phyloP scores from a whole-genome alignment of 1,140 invertebrate species.

The Pseudomyrmex gracilis region DNA sequence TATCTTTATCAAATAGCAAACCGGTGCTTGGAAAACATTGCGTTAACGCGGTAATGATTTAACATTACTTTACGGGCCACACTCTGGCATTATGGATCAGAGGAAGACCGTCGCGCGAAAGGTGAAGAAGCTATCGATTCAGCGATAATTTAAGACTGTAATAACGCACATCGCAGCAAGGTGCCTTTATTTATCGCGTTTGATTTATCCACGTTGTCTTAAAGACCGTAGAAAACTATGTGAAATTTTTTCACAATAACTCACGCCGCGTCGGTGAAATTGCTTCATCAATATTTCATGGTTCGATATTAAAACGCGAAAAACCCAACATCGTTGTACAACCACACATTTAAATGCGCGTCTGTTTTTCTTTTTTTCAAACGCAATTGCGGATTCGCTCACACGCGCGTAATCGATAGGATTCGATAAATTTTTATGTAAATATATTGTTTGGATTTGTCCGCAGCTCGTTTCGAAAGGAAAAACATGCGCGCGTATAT shows the following conservation, averaged over 20 bases:
- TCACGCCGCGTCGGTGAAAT: background rate
- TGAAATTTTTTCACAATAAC: constrained; percentile 13
- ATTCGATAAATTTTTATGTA: background rate
- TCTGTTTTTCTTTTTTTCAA: background rate
- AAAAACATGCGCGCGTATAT: background rate
- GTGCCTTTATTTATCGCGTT: constrained; percentile 32
- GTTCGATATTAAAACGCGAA: constrained; percentile 27
- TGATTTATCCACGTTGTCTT: constrained; percentile 46
- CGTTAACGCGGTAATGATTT: constrained; percentile 16
- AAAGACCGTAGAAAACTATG: too few relatives aligned
- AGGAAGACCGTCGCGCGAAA: background rate
- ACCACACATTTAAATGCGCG: background rate
- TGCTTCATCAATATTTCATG: constrained; percentile 21
- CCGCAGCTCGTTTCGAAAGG: background rate
- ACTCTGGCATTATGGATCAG: constrained; percentile 12
- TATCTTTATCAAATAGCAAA: background rate
- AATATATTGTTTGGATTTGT: background rate
- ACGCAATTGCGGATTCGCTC: background rate
- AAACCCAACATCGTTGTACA: background rate
- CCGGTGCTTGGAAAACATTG: background rate
- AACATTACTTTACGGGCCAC: background rate
- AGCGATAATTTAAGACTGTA: constrained; percentile 33
- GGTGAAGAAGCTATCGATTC: constrained; percentile 36
- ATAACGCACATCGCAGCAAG: constrained; percentile 5
- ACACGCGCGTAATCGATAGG: background rate